phyloP scores from a whole-genome alignment of 2,888 invertebrate genomes.

The Charanyca ferruginea region DNA sequence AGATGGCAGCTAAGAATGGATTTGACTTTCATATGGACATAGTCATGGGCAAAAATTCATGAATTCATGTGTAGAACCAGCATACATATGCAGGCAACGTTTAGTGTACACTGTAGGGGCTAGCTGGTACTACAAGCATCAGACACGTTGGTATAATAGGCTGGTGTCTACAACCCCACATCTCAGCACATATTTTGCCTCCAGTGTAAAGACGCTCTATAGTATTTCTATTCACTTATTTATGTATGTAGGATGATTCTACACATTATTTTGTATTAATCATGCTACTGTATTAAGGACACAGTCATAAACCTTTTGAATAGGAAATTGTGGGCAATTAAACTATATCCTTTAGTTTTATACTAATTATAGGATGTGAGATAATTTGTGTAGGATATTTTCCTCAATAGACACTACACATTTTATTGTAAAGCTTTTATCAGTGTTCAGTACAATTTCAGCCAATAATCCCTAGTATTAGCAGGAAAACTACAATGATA shows the following conservation, averaged over 20 bases:
- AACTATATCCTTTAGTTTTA: constrained; percentile 11
- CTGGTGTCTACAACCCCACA: too few species aligned
- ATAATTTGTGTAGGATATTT: constrained; percentile 34
- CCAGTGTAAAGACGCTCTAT: not conserved
- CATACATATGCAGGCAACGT: too few species aligned
- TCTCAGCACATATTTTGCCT: too few species aligned
- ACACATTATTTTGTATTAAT: constrained; percentile 13
- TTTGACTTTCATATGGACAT: too few species aligned
- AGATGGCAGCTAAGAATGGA: too few species aligned
- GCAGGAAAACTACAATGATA: constrained; percentile 59
- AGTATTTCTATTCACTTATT: constrained; percentile 9
- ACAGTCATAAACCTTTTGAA: constrained; percentile 1
- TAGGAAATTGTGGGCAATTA: constrained; percentile 41
- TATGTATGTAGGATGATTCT: constrained; percentile 1
- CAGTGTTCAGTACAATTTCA: constrained; percentile 15
- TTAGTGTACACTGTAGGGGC: too few species aligned
- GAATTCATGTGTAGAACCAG: constrained; percentile 11
- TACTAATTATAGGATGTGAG: constrained; percentile 29
- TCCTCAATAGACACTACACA: constrained; percentile 21
- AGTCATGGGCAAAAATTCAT: not conserved
- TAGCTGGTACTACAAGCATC: too few species aligned
- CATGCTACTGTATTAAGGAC: constrained; percentile 15
- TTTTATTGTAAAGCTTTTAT: constrained; percentile 6
- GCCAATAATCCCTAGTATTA: constrained; percentile 32
- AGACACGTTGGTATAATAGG: too few species aligned